Percentiles rank a stretch among this genome's conserved stretches.
phyloP scores from a whole-genome alignment of 2,888 invertebrate species.

The Heteromurus nitidus region DNA sequence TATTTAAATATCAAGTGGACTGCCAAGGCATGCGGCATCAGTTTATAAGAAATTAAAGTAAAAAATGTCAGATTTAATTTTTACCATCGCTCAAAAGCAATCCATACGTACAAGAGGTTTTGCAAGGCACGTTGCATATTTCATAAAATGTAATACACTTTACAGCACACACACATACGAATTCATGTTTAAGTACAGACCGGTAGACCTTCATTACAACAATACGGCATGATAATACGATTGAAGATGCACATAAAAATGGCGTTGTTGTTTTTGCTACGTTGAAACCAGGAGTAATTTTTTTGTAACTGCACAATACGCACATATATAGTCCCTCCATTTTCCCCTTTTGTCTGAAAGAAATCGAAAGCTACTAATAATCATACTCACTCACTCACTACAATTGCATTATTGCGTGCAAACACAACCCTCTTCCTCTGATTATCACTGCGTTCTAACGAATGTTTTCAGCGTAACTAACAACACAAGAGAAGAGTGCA shows the following conservation, averaged over 20 bases:
- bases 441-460: not conserved
- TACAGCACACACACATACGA: too few relatives aligned
- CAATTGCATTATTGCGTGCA: not conserved
- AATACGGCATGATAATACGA: not conserved
- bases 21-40: not conserved
- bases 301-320: not conserved
- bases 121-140: too few relatives aligned
- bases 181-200: not conserved
- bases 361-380: conserved; percentile 12
- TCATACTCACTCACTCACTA: not conserved
- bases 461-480: too few relatives aligned
- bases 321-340: not conserved
- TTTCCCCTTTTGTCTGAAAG: not conserved
- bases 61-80: not conserved
- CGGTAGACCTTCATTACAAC: not conserved
- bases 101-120: too few relatives aligned
- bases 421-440: not conserved
- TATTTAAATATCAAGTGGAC: not conserved
- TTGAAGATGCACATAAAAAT: not conserved
- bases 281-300: not conserved
- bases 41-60: not conserved
- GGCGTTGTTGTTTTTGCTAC: not conserved
- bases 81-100: too few relatives aligned
- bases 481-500: too few relatives aligned
- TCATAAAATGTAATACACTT: too few relatives aligned